Conservation (phyloP, 1,140 invertebrate genomes). For the Polyergus mexicanus region DNA sequence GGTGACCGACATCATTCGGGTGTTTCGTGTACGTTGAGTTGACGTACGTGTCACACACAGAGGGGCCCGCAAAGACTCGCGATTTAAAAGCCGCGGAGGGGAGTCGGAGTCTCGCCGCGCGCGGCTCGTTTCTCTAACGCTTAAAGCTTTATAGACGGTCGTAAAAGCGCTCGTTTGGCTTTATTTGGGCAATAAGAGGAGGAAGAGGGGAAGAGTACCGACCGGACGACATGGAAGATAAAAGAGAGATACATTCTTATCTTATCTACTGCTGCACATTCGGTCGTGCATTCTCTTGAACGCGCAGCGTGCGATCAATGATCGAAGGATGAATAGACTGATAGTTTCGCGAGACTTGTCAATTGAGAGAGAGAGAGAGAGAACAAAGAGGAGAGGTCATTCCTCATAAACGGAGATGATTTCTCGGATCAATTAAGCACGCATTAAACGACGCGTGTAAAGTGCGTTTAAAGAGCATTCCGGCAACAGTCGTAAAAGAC, state of each 20-base stretch:
- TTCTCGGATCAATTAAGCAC: background rate
- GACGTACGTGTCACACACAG: slow-evolving; percentile 65
- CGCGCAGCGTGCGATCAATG: background rate
- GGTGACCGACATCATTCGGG: slow-evolving; percentile 60
- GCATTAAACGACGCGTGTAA: background rate
- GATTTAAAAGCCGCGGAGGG: slow-evolving; percentile 50
- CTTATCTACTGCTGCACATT: background rate
- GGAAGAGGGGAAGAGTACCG: background rate
- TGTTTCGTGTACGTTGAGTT: slow-evolving; percentile 66
- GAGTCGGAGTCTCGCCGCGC: slow-evolving; percentile 5
- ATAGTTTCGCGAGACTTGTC: slow-evolving; percentile 6
- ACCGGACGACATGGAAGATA: slow-evolving; percentile 37
- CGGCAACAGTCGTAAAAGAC: background rate
- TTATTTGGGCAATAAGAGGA: slow-evolving; percentile 79
- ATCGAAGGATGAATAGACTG: background rate
- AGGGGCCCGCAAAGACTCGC: slow-evolving; percentile 65
- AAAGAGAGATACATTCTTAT: slow-evolving; percentile 54
- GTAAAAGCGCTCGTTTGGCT: slow-evolving; percentile 85
- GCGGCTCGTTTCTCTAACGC: slow-evolving; percentile 84
- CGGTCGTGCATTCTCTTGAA: background rate
- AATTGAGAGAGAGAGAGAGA: background rate
- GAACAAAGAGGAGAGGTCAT: background rate
- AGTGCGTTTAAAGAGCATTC: background rate
- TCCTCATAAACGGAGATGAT: background rate
- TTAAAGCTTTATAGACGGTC: slow-evolving; percentile 86